Percentiles rank a stretch among this genome's conserved stretches.
Evolutionary conservation across 2,888 invertebrate genomes (phyloP).

Genomic region (Dasypogon diadema): DNA sequence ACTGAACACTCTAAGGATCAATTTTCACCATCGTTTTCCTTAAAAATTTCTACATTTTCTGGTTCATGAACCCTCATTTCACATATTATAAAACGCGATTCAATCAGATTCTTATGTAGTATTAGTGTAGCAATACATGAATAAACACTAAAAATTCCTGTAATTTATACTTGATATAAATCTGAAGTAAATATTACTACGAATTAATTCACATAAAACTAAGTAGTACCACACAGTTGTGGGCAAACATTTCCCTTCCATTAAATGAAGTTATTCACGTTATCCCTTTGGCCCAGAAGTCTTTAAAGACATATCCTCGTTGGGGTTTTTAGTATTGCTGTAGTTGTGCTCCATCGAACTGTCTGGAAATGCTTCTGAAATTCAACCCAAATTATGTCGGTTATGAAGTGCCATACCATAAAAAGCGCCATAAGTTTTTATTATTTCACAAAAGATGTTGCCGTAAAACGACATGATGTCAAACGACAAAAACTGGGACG

Average conservation of each 20-base stretch:
- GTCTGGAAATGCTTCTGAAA: conserved; percentile 1
- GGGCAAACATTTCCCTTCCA: neutral
- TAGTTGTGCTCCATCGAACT: conserved; percentile 10
- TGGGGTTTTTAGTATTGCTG: neutral
- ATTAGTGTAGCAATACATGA: too few relatives aligned
- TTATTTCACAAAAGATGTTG: conserved; percentile 38
- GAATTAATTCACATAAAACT: neutral
- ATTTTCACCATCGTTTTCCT: too few relatives aligned
- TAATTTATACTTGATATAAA: neutral
- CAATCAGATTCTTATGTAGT: too few relatives aligned
- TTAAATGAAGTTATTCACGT: neutral
- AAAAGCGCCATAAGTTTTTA: conserved; percentile 34
- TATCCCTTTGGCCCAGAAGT: neutral
- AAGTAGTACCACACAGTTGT: neutral
- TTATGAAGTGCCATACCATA: conserved; percentile 37
- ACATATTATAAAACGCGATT: too few relatives aligned
- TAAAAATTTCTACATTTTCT: too few relatives aligned
- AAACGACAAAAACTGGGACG: conserved; percentile 23
- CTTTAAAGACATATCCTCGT: neutral
- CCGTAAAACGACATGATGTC: conserved; percentile 31
- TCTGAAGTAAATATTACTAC: neutral
- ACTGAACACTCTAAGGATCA: too few relatives aligned
- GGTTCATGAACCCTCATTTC: too few relatives aligned
- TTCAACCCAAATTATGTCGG: conserved; percentile 33
- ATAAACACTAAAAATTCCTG: neutral